phyloP scores from a whole-genome alignment of 2,888 invertebrate genomes.

The Formica aserva region DNA sequence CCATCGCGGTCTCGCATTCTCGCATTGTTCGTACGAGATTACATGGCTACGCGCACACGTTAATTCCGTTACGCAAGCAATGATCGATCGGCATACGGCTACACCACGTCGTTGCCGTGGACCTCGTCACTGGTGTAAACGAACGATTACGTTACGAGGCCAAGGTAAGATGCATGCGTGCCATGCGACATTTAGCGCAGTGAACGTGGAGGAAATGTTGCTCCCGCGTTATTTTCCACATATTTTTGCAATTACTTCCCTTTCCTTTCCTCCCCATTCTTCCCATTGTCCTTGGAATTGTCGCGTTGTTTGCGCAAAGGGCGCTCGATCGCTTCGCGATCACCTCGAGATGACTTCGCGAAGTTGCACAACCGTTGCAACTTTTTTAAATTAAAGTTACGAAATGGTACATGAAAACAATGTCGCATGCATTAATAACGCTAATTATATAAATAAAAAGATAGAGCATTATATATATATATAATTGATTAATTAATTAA shows the following conservation, averaged over 20 bases:
- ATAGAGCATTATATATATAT: not conserved
- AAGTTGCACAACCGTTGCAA: not conserved
- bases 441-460: not conserved
- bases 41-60: slow-evolving; percentile 59
- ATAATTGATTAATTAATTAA: not conserved
- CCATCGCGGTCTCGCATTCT: slow-evolving; percentile 26
- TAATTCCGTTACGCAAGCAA: slow-evolving; percentile 69
- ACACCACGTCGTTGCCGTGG: slow-evolving; percentile 73
- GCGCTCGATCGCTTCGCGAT: not conserved
- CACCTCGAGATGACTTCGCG: not conserved
- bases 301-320: slow-evolving; percentile 30
- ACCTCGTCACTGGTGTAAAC: slow-evolving; percentile 72
- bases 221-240: slow-evolving; percentile 64
- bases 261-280: not conserved
- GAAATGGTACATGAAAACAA: not conserved
- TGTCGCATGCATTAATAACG: not conserved
- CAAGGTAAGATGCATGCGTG: slow-evolving; percentile 76
- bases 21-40: slow-evolving; percentile 36
- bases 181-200: slow-evolving; percentile 47
- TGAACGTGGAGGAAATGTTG: slow-evolving; percentile 61
- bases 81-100: slow-evolving; percentile 66
- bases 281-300: slow-evolving; percentile 28
- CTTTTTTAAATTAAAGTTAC: not conserved
- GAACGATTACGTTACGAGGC: slow-evolving; percentile 81
- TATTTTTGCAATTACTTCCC: slow-evolving; percentile 15